Evolutionary conservation across 1,140 invertebrate species (phyloP), one percentile per base, ranked within the genome.

Genomic region (Platyura marginata): DNA sequence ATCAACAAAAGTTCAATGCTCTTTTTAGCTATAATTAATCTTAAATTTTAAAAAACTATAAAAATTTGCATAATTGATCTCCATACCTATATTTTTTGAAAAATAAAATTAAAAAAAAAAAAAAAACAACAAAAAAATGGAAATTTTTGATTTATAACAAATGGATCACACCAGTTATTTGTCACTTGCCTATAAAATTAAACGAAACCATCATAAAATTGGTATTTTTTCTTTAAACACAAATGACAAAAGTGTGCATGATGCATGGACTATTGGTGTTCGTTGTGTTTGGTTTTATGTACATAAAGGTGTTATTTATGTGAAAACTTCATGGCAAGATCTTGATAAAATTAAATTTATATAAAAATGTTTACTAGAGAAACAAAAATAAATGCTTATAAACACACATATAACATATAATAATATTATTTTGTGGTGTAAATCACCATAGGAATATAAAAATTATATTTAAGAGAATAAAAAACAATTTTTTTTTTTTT

Each of bases 401-500:
- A 6, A 29, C 25, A 29, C 13, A 29, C 25, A 13, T 13, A 29
- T 13, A 13, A 8, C 13, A 8, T 29, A 13, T 29, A 29, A 6
- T 13, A 13, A 29, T 8, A 13, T 6, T 13, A 29, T 29, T 29
- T 29, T 8, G 25, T 29, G 25, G 6, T 29, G 6, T 29, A 13
- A 29, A 8, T 8, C 6, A 29, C 6, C 6, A 29, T 8, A 8
- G 25, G 13, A 29, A 8, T 29, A 16, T 15, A 8, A 8, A 37
- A 10, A 40, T 40, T 21, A 40, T 21, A 40, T 18, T 18, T 21
- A 15, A 22, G 10, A 13, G 20, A 40, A 40, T 8, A 20, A 40
- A 40, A 40, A 19, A 38, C 42, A 42, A 22, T 29, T 34, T 42
- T 40, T 40, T 25, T 34, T 33, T 40, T 44, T 8, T 44, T 46